Evolutionary conservation across 2,113 vertebrate species (phyloP), one percentile per base, ranked within the genome.

Genomic region (Aegithalos caudatus): DNA sequence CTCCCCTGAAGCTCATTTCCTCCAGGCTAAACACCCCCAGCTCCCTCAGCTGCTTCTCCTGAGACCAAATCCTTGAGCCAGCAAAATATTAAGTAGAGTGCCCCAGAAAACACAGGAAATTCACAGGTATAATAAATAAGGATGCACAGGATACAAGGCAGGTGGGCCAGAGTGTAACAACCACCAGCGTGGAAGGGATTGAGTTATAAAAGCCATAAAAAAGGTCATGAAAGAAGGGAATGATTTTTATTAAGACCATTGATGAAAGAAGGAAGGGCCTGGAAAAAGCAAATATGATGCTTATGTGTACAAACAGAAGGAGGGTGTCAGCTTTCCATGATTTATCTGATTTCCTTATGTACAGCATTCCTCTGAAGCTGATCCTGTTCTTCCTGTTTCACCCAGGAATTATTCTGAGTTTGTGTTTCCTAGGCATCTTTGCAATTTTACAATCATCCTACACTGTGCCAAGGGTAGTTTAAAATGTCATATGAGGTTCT

Each of bases 401-500:
- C 33, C 53, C 31, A 82, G 69, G 67, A 95, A 96, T 96, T 74
- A 92, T 83, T 94, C 86, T 4, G 24, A 82, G 81, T 56, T 80
- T 85, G 70, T 92, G 79, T 91, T 96, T 94, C 81, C 77, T 7
- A 93, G 94, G 83, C 77, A 89, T 70, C 90, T 89, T 35, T 87
- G 77, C 51, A 67, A 81, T 91, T 93, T 94, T 93, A 86, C 77
- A 88, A 47, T 73, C 93, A 58, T 47, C 73, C 82, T 56, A 61
- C 86, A 14, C 74, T 19, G 48, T 91, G 81, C 78, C 88, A 94
- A 77, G 79, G 62, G 82, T 70, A 86, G 91, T 87, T 97, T 85
- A 58, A 94, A 96, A 91, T 81, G 79, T 31, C 78, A 81, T 66
- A 80, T 5, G 62, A 92, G 86, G 64, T 87, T 96, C 88, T 95